phyloP scores from a whole-genome alignment of 2,888 invertebrate species.

The Mythimna ferrago region DNA sequence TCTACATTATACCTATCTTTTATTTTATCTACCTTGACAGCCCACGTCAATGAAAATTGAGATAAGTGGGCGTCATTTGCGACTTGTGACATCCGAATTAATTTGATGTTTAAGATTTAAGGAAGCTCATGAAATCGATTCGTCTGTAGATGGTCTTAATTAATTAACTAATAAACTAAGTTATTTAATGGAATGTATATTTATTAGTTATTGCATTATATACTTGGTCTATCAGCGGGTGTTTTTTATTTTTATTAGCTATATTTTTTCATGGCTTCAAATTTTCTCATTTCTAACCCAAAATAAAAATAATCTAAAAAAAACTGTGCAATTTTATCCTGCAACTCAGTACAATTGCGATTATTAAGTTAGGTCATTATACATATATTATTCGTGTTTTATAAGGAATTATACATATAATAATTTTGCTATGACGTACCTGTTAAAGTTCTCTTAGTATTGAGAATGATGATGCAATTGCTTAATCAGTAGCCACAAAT shows the following conservation, averaged over 20 bases:
- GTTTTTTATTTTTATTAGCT: background rate
- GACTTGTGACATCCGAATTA: conserved; percentile 41
- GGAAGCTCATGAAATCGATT: conserved; percentile 30
- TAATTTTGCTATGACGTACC: background rate
- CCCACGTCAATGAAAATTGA: conserved; percentile 52
- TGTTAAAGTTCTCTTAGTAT: background rate
- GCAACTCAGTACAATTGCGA: background rate
- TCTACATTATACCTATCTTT: conserved; percentile 16
- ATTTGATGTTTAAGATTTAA: conserved; percentile 23
- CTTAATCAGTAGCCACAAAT: background rate
- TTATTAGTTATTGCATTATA: background rate
- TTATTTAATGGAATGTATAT: background rate
- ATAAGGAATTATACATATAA: background rate
- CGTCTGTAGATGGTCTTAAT: conserved; percentile 27
- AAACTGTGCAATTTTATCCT: background rate
- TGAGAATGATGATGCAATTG: background rate
- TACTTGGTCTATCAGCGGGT: background rate
- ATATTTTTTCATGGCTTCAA: background rate
- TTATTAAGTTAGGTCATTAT: background rate
- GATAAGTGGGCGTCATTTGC: conserved; percentile 34
- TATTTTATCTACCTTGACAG: conserved; percentile 38
- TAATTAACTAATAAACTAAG: conserved; percentile 9
- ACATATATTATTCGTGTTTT: background rate
- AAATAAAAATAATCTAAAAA: background rate
- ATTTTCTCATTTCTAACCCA: background rate